Conservation (phyloP, 2,797 vertebrate genomes). For the Novumbra hubbsi region DNA sequence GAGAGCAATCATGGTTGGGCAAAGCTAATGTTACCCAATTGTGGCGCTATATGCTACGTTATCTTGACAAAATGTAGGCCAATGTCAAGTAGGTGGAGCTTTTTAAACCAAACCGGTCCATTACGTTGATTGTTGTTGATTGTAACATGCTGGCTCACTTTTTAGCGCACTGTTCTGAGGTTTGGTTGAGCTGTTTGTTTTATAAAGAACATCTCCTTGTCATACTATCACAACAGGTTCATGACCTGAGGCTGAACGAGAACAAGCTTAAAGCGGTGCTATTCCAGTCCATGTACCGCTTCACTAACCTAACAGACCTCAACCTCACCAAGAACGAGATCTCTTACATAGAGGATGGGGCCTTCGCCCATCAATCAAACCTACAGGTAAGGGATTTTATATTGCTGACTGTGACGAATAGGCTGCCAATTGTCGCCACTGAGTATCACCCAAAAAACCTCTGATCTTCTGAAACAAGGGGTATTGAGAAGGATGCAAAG, state of each 20-base stretch:
- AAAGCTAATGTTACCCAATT: background rate
- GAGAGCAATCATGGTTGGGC: background rate
- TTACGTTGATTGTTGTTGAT: background rate
- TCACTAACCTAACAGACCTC: conserved; percentile 96
- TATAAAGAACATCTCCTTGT: background rate
- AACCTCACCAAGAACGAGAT: conserved; percentile 99
- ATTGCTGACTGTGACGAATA: background rate
- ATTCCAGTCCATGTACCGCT: conserved; percentile 93
- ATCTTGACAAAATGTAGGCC: too few relatives aligned
- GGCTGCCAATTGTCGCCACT: too few relatives aligned
- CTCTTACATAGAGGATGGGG: conserved; percentile 93
- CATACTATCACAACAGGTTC: conserved; percentile 39
- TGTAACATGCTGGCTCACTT: background rate
- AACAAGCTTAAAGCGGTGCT: conserved; percentile 97
- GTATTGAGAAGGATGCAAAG: background rate
- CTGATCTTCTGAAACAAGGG: background rate
- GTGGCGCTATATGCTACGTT: too few relatives aligned
- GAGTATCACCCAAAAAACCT: too few relatives aligned
- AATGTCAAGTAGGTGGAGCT: too few relatives aligned
- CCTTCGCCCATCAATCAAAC: conserved; percentile 93
- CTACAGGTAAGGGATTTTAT: conserved; percentile 76
- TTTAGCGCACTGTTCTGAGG: background rate
- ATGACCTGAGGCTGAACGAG: conserved; percentile 93
- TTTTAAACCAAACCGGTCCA: too few relatives aligned
- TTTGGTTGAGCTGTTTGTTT: background rate